Percentiles rank a stretch among this genome's conserved stretches.
These are phyloP conservation scores for Drosophila dunni DNA, from an alignment of 1,140 invertebrate genomes.

Conservation along the genomic window DNA sequence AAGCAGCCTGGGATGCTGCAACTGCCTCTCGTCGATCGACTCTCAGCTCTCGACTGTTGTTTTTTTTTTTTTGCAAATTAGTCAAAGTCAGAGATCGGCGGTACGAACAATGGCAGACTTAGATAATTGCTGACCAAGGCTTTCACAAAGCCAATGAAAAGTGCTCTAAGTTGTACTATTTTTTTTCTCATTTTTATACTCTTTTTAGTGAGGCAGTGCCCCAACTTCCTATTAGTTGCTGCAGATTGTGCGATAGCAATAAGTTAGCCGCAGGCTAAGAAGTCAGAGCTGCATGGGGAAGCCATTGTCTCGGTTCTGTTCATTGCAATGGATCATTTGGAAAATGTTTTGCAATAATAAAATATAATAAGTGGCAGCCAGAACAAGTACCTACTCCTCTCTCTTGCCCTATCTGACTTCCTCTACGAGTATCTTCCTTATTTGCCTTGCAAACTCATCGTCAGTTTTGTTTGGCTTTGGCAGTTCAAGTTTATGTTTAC, in stretches of 20 bases:
- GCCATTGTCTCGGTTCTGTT: conserved; percentile 33
- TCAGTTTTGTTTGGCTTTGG: background rate
- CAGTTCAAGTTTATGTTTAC: conserved; percentile 56
- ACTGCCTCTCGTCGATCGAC: conserved; percentile 14
- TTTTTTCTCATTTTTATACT: conserved; percentile 22
- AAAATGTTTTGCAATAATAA: conserved; percentile 58
- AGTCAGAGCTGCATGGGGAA: conserved; percentile 29
- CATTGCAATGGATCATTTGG: conserved; percentile 68
- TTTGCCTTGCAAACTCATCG: conserved; percentile 32
- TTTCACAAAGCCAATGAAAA: conserved; percentile 79
- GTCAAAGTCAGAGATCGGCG: conserved; percentile 73
- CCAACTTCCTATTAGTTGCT: conserved; percentile 80
- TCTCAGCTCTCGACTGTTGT: conserved; percentile 18
- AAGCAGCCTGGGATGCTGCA: conserved; percentile 21
- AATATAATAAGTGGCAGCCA: conserved; percentile 58
- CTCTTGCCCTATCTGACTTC: background rate
- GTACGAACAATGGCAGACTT: conserved; percentile 77
- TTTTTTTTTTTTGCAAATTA: conserved; percentile 73
- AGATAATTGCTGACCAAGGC: conserved; percentile 78
- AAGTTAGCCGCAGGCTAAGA: conserved; percentile 61
- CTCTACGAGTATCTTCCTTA: background rate
- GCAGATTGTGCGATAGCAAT: conserved; percentile 81
- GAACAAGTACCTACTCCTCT: conserved; percentile 28
- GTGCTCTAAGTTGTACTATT: conserved; percentile 40
- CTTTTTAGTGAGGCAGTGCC: conserved; percentile 21